Conservation (phyloP, 2,113 vertebrate species). For the Carassius gibelio region DNA sequence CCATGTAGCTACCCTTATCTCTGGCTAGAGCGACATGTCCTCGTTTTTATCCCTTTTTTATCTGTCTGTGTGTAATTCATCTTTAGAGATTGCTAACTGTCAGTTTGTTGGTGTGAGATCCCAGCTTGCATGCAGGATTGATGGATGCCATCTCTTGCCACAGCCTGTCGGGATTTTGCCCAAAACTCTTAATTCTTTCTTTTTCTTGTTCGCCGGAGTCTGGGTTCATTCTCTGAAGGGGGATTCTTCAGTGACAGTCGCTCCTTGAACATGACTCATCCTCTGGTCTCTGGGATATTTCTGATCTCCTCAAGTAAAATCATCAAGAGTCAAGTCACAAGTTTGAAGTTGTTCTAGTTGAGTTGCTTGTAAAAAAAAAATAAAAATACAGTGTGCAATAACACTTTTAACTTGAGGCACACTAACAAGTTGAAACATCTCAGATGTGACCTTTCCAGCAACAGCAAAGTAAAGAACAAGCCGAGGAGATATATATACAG, state of each 20-base stretch:
- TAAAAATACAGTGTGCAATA: slow-evolving; percentile 9
- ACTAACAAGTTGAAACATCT: background rate
- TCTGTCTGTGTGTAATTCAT: slow-evolving; percentile 15
- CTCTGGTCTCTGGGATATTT: background rate
- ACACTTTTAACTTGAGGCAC: slow-evolving; percentile 16
- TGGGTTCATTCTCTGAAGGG: background rate
- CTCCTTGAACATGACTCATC: background rate
- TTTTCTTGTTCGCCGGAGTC: background rate
- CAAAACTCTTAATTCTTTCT: slow-evolving; percentile 25
- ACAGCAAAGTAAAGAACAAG: slow-evolving; percentile 12
- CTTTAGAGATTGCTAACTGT: slow-evolving; percentile 30
- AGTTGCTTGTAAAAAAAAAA: background rate
- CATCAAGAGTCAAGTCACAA: slow-evolving; percentile 13
- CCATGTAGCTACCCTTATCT: background rate
- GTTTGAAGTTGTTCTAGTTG: slow-evolving; percentile 24
- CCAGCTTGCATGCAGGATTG: slow-evolving; percentile 58
- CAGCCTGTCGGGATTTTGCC: slow-evolving; percentile 44
- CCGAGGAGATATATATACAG: background rate
- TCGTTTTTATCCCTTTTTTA: background rate
- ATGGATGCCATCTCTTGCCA: slow-evolving; percentile 58
- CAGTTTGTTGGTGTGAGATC: slow-evolving; percentile 16
- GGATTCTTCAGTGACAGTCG: slow-evolving; percentile 19
- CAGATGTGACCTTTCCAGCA: background rate
- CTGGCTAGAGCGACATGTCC: background rate
- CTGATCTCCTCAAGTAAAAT: slow-evolving; percentile 20